Evolutionary conservation across 1,140 invertebrate genomes (phyloP).

Genomic region (Drosophila elegans): DNA sequence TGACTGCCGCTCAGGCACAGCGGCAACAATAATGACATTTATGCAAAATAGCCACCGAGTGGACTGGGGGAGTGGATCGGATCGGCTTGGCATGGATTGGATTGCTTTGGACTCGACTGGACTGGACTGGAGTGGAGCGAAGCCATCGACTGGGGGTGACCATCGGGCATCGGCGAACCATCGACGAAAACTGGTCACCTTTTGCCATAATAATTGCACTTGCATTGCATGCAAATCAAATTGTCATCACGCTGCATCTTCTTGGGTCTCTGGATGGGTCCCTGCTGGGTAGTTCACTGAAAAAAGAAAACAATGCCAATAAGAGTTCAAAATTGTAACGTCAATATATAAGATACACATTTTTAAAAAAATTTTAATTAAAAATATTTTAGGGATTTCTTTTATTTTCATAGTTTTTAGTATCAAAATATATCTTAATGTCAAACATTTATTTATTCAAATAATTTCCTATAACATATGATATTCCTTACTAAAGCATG

Average conservation of each 20-base stretch:
- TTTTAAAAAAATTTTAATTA: too few species aligned
- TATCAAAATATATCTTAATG: too few species aligned
- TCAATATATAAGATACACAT: too few species aligned
- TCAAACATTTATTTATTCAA: too few species aligned
- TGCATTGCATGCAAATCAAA: conserved; percentile 83
- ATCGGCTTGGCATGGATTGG: conserved; percentile 4
- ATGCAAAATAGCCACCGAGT: conserved; percentile 63
- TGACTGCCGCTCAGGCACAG: conserved; percentile 34
- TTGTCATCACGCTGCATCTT: conserved; percentile 77
- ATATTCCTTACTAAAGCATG: too few species aligned
- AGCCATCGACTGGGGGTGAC: conserved; percentile 41
- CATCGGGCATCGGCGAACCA: conserved; percentile 42
- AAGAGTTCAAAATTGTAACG: background rate
- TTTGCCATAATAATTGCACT: conserved; percentile 83
- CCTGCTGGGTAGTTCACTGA: conserved; percentile 13
- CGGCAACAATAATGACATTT: conserved; percentile 83
- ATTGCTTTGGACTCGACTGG: conserved; percentile 1
- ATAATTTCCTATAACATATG: too few species aligned
- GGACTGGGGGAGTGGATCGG: conserved; percentile 29
- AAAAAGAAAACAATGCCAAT: background rate
- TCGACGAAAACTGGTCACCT: conserved; percentile 72
- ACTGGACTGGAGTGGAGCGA: background rate
- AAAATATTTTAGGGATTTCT: too few species aligned
- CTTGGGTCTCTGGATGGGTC: conserved; percentile 29
- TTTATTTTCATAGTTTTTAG: too few species aligned